Percentiles rank a stretch among this genome's conserved stretches.
These are phyloP conservation scores for Leucania comma DNA, from an alignment of 2,888 invertebrate genomes.

Conservation along the genomic window DNA sequence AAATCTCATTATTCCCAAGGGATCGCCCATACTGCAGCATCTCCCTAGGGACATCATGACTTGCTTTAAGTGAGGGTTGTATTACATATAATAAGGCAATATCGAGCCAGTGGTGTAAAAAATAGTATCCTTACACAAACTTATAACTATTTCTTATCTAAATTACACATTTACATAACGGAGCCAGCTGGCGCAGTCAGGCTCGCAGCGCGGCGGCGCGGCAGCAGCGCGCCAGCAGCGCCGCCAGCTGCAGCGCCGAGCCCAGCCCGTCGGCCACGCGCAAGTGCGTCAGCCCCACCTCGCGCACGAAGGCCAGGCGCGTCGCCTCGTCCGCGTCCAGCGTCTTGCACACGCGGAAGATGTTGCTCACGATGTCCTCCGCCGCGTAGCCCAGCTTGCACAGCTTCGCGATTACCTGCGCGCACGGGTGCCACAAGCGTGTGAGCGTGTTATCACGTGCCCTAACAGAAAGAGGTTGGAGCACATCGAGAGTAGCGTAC, in stretches of 20 bases:
- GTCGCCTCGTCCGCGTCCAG: constrained; percentile 95
- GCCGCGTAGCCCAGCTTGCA: constrained; percentile 98
- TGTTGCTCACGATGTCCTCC: constrained; percentile 98
- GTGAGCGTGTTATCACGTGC: neutral
- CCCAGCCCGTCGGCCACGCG: constrained; percentile 97
- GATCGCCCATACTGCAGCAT: too few relatives aligned
- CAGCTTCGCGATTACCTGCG: constrained; percentile 95
- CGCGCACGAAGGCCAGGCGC: constrained; percentile 96
- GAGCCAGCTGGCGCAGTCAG: neutral
- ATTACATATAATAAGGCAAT: too few relatives aligned
- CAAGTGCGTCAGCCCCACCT: constrained; percentile 97
- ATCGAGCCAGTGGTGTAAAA: too few relatives aligned
- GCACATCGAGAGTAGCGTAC: constrained; percentile 57
- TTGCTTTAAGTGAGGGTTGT: too few relatives aligned
- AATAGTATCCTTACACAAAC: neutral
- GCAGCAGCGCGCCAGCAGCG: constrained; percentile 96
- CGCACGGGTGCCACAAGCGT: neutral
- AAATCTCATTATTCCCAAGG: too few relatives aligned
- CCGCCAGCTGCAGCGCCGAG: constrained; percentile 97
- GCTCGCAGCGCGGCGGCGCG: constrained; percentile 70
- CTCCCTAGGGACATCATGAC: too few relatives aligned
- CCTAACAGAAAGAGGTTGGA: too few relatives aligned
- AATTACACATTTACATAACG: neutral
- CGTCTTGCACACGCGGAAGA: constrained; percentile 98
- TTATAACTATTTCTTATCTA: neutral